Conservation (phyloP, 2,113 vertebrate genomes). For the Trichechus manatus region DNA sequence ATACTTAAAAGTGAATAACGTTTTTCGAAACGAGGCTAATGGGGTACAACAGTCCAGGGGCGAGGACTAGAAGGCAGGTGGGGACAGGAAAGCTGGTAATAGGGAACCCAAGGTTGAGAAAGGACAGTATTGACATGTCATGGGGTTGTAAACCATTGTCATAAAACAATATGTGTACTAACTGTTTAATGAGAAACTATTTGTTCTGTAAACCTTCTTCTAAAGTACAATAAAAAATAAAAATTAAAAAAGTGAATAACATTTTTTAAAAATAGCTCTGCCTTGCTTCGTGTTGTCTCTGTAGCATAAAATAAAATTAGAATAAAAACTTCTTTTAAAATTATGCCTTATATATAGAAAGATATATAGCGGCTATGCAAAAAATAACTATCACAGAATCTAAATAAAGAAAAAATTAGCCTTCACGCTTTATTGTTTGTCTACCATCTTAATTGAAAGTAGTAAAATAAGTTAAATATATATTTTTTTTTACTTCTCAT, state of each 20-base stretch:
- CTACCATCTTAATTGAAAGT: background rate
- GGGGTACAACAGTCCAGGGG: no score
- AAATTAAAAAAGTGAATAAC: background rate
- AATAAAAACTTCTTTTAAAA: background rate
- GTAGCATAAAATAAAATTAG: background rate
- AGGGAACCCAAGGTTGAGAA: no score
- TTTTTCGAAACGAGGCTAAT: no score
- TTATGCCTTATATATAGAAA: background rate
- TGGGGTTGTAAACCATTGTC: no score
- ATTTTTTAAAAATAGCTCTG: background rate
- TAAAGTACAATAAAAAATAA: no score
- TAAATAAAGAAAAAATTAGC: slow-evolving; percentile 7
- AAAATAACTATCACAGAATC: background rate
- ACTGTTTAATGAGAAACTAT: no score
- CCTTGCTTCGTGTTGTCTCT: background rate
- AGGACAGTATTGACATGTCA: no score
- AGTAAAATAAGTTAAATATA: background rate
- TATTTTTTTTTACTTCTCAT: background rate
- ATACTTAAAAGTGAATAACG: no score
- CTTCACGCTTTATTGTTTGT: background rate
- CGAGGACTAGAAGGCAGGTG: no score
- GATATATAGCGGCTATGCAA: background rate
- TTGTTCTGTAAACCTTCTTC: no score
- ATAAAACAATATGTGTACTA: no score
- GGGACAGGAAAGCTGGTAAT: no score